Percentiles rank a stretch among this genome's conserved stretches.
These are phyloP conservation scores for Heliconius hortense DNA, from an alignment of 2,888 invertebrate species.

Conservation along the genomic window DNA sequence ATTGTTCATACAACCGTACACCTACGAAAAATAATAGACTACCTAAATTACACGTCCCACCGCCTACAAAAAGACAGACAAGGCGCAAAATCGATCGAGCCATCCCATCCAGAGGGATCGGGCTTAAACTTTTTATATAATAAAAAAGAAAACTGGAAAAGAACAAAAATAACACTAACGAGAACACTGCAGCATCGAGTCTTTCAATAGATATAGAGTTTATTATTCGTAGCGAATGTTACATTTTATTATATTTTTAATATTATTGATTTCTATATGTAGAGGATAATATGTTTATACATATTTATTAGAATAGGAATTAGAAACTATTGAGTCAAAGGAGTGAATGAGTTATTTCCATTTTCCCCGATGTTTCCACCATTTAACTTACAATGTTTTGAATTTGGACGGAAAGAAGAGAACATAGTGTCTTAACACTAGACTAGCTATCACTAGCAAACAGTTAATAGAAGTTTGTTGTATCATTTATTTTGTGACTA, in stretches of 20 bases:
- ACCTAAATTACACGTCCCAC: constrained; percentile 13
- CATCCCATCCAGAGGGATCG: constrained; percentile 11
- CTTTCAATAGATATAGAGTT: constrained; percentile 37
- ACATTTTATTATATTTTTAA: constrained; percentile 15
- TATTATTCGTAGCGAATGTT: constrained; percentile 27
- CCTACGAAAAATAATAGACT: constrained; percentile 6
- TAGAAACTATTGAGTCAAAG: neutral
- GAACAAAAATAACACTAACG: constrained; percentile 37
- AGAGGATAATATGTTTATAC: neutral
- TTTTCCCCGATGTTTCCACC: too few relatives aligned
- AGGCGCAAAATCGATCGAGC: constrained; percentile 24
- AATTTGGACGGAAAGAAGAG: too few relatives aligned
- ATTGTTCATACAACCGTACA: neutral
- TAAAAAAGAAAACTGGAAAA: constrained; percentile 27
- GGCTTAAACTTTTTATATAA: constrained; percentile 35
- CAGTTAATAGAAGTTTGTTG: too few relatives aligned
- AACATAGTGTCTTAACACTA: too few relatives aligned
- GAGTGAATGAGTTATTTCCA: too few relatives aligned
- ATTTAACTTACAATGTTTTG: too few relatives aligned
- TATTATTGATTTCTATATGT: neutral
- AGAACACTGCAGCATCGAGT: constrained; percentile 37
- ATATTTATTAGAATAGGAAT: neutral
- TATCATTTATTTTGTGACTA: too few relatives aligned
- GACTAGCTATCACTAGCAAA: too few relatives aligned
- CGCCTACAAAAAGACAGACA: constrained; percentile 11